Percentiles rank a stretch among this genome's conserved stretches.
These are phyloP conservation scores for Macaria liturata DNA, from an alignment of 2,888 invertebrate genomes.

Conservation along the genomic window DNA sequence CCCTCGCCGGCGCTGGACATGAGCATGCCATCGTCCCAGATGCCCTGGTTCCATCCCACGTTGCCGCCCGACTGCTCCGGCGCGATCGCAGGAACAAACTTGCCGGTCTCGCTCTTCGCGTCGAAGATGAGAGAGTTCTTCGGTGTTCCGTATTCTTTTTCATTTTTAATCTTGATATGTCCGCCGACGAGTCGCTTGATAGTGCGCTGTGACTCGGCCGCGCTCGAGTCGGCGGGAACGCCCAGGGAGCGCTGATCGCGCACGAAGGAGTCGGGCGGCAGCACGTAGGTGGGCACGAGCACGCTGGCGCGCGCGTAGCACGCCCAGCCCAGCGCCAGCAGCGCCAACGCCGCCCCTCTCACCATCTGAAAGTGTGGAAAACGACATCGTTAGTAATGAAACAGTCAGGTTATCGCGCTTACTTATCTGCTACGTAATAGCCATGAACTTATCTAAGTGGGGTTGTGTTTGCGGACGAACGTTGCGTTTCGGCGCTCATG, in stretches of 20 bases:
- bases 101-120: constrained; percentile 68
- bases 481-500: constrained; percentile 62
- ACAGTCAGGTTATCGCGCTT: constrained; percentile 39
- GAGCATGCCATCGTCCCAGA: constrained; percentile 87
- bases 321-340: constrained; percentile 76
- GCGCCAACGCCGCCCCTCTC: constrained; percentile 80
- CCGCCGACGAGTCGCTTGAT: constrained; percentile 88
- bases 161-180: constrained; percentile 81
- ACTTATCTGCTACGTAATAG: constrained; percentile 42
- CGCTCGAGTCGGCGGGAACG: constrained; percentile 54
- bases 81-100: constrained; percentile 67
- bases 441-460: constrained; percentile 75
- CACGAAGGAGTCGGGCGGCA: constrained; percentile 80
- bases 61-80: constrained; percentile 77
- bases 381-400: constrained; percentile 62
- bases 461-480: constrained; percentile 63
- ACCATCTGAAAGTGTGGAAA: constrained; percentile 80
- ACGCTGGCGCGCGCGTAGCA: constrained; percentile 69
- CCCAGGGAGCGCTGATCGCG: constrained; percentile 78
- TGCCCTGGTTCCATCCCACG: constrained; percentile 79
- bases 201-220: constrained; percentile 78
- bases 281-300: constrained; percentile 79
- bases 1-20: constrained; percentile 88
- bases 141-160: constrained; percentile 68
- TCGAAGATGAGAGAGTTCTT: constrained; percentile 69